A percentile compares a stretch with the other conserved stretches of the same genome.
phyloP scores from a whole-genome alignment of 2,888 invertebrate species.

The Dryadula phaetusa region DNA sequence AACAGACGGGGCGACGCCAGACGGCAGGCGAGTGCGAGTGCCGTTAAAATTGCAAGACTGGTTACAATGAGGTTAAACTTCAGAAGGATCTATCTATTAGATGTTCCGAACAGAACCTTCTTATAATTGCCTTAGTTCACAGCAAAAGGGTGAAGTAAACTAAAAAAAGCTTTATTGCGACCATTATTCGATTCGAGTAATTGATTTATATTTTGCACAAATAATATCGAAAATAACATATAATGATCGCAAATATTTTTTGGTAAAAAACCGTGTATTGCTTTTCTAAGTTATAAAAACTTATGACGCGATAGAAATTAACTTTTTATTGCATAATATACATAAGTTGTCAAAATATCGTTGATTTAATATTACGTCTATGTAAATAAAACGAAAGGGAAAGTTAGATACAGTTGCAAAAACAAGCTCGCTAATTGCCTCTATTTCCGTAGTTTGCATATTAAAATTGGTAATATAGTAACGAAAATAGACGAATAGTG shows the following conservation, averaged over 20 bases:
- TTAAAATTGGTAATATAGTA: neutral
- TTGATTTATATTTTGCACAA: neutral
- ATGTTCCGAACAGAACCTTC: neutral
- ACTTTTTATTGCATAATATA: constrained; percentile 3
- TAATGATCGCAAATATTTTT: neutral
- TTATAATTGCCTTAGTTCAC: neutral
- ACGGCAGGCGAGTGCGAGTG: constrained; percentile 34
- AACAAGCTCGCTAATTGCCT: constrained; percentile 12
- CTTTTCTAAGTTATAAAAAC: neutral
- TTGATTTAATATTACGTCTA: constrained; percentile 8
- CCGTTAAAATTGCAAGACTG: constrained; percentile 41
- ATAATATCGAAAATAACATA: neutral
- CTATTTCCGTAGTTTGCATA: constrained; percentile 19
- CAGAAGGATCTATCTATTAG: constrained; percentile 27
- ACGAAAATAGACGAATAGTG: constrained; percentile 1
- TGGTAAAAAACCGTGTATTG: neutral
- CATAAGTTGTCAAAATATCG: neutral
- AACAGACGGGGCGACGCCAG: constrained; percentile 47
- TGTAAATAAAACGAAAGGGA: constrained; percentile 14
- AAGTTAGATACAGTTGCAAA: constrained; percentile 16
- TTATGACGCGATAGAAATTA: neutral
- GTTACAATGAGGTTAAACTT: constrained; percentile 36
- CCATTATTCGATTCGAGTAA: neutral
- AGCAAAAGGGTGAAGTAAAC: neutral
- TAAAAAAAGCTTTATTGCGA: neutral